phyloP scores from a whole-genome alignment of 2,113 vertebrate species.

The Epinephelus lanceolatus region DNA sequence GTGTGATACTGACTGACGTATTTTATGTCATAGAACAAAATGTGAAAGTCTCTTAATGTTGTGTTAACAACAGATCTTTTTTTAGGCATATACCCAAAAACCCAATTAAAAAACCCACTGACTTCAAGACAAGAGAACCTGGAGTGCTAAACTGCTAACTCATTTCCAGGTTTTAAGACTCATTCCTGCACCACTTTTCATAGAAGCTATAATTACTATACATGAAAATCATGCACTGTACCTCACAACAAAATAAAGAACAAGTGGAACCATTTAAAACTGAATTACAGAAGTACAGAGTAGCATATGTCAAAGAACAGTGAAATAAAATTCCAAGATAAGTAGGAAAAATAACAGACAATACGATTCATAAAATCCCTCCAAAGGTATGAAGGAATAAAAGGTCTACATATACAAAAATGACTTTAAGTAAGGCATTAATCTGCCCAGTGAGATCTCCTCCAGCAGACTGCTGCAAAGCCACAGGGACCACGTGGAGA shows the following conservation, averaged over 20 bases:
- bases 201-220: not conserved
- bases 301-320: not conserved
- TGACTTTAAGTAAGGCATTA: constrained; percentile 12
- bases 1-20: too few species aligned
- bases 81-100: too few species aligned
- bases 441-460: constrained; percentile 26
- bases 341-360: not conserved
- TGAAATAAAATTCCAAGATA: not conserved
- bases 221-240: not conserved
- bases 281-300: not conserved
- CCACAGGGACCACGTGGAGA: constrained; percentile 19
- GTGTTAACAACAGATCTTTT: too few species aligned
- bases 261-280: not conserved
- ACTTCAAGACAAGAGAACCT: too few species aligned
- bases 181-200: not conserved
- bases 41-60: too few species aligned
- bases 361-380: not conserved
- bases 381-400: constrained; percentile 17
- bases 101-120: too few species aligned
- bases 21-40: too few species aligned
- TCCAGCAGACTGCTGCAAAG: constrained; percentile 8
- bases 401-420: not conserved
- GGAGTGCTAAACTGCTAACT: too few species aligned
- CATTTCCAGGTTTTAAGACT: too few species aligned
- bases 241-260: not conserved